Percentiles rank a stretch among this genome's conserved stretches.
Conservation (phyloP, 2,888 invertebrate genomes). For the Punctoribates punctum region DNA sequence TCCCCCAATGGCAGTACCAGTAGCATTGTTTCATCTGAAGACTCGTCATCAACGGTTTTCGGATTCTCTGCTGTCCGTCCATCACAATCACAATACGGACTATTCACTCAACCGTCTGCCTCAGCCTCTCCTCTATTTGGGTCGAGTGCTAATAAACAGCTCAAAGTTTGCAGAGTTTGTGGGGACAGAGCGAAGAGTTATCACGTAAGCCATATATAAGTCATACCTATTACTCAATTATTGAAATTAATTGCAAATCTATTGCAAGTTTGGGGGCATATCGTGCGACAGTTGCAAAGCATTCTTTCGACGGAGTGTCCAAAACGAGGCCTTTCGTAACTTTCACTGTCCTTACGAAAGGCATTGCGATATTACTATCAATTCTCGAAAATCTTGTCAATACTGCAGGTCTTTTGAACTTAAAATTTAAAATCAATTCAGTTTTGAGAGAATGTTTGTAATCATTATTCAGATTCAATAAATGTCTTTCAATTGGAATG, state of each 20-base stretch:
- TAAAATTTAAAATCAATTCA: not conserved
- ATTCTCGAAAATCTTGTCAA: conserved; percentile 53
- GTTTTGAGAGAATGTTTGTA: not conserved
- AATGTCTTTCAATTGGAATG: conserved; percentile 54
- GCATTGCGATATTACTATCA: conserved; percentile 52
- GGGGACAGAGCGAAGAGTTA: conserved; percentile 54
- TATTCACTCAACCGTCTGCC: not conserved
- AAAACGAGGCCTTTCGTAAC: conserved; percentile 52
- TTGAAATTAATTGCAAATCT: no score
- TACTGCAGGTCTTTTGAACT: conserved; percentile 49
- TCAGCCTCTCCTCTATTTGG: not conserved
- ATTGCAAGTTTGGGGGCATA: conserved; percentile 52
- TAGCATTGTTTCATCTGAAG: conserved; percentile 32
- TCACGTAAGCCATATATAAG: conserved; percentile 48
- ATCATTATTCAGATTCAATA: conserved; percentile 50
- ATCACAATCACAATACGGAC: conserved; percentile 9
- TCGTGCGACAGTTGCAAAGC: conserved; percentile 55
- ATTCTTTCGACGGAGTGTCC: conserved; percentile 55
- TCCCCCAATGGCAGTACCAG: conserved; percentile 47
- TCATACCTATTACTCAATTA: not conserved
- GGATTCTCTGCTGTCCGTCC: not conserved
- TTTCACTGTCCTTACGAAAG: conserved; percentile 53
- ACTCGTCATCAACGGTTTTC: conserved; percentile 13
- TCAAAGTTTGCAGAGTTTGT: conserved; percentile 53
- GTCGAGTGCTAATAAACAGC: conserved; percentile 41